phyloP scores from a whole-genome alignment of 2,113 vertebrate species.

The Chlorodrepanis virens region DNA sequence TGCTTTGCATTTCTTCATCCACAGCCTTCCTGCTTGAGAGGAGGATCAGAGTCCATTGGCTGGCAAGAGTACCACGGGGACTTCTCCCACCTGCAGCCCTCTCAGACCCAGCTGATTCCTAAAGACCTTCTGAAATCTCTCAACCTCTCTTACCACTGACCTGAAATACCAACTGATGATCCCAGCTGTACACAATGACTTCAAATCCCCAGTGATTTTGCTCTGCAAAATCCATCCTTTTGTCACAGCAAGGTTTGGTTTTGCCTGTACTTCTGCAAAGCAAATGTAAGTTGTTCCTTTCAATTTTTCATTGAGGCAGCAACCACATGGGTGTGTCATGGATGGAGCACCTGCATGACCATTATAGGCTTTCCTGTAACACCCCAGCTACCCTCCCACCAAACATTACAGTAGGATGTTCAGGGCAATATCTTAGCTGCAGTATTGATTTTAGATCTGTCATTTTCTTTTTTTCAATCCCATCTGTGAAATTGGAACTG shows the following conservation, averaged over 20 bases:
- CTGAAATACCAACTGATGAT: neutral
- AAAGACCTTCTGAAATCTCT: neutral
- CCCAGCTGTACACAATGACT: accelerated
- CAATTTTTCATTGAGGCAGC: neutral
- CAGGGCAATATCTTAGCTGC: neutral
- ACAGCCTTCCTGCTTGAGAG: neutral
- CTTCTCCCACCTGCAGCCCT: neutral
- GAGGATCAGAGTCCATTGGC: neutral
- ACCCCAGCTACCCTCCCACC: neutral
- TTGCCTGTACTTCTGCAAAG: neutral
- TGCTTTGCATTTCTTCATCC: neutral
- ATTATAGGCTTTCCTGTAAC: neutral
- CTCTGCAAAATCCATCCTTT: neutral
- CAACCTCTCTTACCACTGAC: neutral
- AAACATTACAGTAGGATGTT: neutral
- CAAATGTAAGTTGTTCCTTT: neutral
- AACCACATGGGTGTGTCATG: neutral
- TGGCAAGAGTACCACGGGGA: neutral
- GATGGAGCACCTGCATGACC: neutral
- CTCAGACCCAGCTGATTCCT: neutral
- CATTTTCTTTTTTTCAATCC: neutral
- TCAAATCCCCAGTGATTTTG: neutral
- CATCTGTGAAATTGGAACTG: neutral
- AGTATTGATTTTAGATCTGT: neutral
- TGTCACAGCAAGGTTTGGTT: neutral